Evolutionary conservation across 30 jellyfish, hydroid and myxozoan species (phyloP).

Genomic region (Chrysaora quinquecirrha): DNA sequence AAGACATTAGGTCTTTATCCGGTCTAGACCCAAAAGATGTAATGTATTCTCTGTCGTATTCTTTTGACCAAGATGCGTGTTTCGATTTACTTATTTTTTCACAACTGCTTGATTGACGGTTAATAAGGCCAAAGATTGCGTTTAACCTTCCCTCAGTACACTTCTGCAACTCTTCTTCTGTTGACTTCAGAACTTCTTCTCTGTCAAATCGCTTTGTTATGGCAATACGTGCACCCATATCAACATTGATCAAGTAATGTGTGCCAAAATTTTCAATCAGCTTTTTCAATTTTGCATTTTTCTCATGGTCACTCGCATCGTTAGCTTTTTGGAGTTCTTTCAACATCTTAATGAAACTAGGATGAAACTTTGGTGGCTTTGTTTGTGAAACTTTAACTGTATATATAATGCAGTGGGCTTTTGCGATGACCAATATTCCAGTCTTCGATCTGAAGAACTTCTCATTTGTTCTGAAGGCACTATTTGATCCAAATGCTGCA

Average conservation of each 20-base stretch:
- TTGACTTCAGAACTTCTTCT: slow-evolving; percentile 16
- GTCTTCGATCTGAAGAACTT: slow-evolving; percentile 13
- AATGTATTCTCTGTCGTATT: slow-evolving; percentile 23
- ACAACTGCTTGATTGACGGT: slow-evolving; percentile 2
- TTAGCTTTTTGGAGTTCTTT: not conserved
- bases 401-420: slow-evolving; percentile 40
- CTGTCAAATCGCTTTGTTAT: slow-evolving; percentile 30
- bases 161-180: slow-evolving; percentile 11
- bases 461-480: slow-evolving; percentile 9
- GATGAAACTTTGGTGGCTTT: slow-evolving; percentile 52
- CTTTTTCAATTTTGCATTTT: slow-evolving; percentile 6
- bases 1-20: slow-evolving; percentile 12
- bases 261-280: too few relatives aligned
- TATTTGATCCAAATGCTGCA: slow-evolving; percentile 9
- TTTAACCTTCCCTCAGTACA: slow-evolving; percentile 30
- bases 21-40: slow-evolving; percentile 54
- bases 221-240: slow-evolving; percentile 66
- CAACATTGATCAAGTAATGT: slow-evolving; percentile 32
- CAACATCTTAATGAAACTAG: slow-evolving; percentile 19
- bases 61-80: not conserved
- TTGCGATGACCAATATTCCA: slow-evolving; percentile 23
- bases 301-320: not conserved
- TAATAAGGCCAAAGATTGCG: not conserved
- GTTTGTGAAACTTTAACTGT: not conserved
- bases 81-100: not conserved